phyloP scores from a whole-genome alignment of 92 coral and sea anemone species.

The Actinostola sp. region DNA sequence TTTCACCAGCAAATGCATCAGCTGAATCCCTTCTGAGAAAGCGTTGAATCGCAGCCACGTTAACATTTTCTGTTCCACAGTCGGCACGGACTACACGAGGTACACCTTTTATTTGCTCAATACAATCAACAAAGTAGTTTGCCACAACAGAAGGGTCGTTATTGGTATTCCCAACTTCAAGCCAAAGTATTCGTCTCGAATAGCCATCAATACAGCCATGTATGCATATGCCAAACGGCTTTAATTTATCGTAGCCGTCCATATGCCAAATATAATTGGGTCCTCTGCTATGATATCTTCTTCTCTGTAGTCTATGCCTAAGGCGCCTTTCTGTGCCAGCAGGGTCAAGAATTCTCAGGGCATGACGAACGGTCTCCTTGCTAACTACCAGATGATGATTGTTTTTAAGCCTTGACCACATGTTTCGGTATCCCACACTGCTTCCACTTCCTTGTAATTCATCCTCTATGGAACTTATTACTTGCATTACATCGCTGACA shows the following conservation, averaged over 20 bases:
- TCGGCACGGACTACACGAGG: conserved; percentile 36
- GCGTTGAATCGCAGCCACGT: conserved; percentile 42
- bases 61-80: conserved; percentile 47
- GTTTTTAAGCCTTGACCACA: conserved; percentile 27
- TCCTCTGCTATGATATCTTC: conserved; percentile 28
- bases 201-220: conserved; percentile 41
- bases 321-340: conserved; percentile 17
- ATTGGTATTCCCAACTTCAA: conserved; percentile 35
- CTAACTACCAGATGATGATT: conserved; percentile 8
- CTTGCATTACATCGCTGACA: neutral
- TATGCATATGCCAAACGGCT: conserved; percentile 45
- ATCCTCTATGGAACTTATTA: neutral
- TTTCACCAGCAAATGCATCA: conserved; percentile 23
- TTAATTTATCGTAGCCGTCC: conserved; percentile 57
- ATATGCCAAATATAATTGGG: conserved; percentile 57
- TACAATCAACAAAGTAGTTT: conserved; percentile 41
- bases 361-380: conserved; percentile 24
- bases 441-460: conserved; percentile 35
- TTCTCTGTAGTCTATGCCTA: conserved; percentile 21
- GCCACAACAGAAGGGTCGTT: conserved; percentile 37
- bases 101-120: conserved; percentile 20
- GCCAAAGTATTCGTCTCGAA: conserved; percentile 27
- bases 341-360: conserved; percentile 29
- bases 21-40: conserved; percentile 26
- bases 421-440: conserved; percentile 20